Percentiles rank a stretch among this genome's conserved stretches.
Evolutionary conservation across 1,140 invertebrate genomes (phyloP).

Genomic region (Polyergus mexicanus): DNA sequence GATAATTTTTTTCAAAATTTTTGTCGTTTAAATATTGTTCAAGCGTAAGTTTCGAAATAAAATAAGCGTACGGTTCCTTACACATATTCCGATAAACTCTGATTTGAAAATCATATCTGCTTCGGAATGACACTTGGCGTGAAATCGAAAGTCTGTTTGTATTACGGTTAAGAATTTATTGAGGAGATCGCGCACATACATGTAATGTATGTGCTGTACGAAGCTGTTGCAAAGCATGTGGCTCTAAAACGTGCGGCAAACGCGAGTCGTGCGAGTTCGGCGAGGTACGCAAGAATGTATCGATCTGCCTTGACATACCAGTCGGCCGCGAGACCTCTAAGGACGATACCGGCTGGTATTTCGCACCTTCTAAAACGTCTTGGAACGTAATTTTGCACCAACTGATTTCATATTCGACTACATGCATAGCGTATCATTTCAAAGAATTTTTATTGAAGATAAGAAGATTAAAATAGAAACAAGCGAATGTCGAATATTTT

Average conservation of each 20-base stretch:
- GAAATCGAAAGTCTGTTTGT: constrained; percentile 60
- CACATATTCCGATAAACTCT: constrained; percentile 18
- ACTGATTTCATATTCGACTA: not conserved
- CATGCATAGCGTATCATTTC: not conserved
- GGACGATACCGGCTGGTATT: constrained; percentile 82
- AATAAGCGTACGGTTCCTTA: not conserved
- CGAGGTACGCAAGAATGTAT: constrained; percentile 85
- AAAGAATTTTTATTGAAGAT: not conserved
- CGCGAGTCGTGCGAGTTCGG: constrained; percentile 79
- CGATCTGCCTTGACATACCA: constrained; percentile 84
- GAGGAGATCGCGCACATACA: constrained; percentile 11
- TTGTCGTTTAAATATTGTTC: constrained; percentile 7
- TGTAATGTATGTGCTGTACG: no score
- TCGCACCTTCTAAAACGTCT: constrained; percentile 77
- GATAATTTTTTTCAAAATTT: not conserved
- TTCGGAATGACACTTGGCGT: constrained; percentile 54
- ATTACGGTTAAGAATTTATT: constrained; percentile 73
- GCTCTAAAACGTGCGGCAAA: constrained; percentile 50
- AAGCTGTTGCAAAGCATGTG: constrained; percentile 67
- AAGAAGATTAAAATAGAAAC: not conserved
- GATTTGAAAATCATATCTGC: constrained; percentile 46
- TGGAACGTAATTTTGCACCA: constrained; percentile 36
- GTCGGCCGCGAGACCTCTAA: constrained; percentile 79
- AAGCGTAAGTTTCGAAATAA: not conserved
- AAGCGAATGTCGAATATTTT: not conserved